Percentiles rank a stretch among this genome's conserved stretches.
phyloP scores from a whole-genome alignment of 2,888 invertebrate species.

The Limnephilus marmoratus region DNA sequence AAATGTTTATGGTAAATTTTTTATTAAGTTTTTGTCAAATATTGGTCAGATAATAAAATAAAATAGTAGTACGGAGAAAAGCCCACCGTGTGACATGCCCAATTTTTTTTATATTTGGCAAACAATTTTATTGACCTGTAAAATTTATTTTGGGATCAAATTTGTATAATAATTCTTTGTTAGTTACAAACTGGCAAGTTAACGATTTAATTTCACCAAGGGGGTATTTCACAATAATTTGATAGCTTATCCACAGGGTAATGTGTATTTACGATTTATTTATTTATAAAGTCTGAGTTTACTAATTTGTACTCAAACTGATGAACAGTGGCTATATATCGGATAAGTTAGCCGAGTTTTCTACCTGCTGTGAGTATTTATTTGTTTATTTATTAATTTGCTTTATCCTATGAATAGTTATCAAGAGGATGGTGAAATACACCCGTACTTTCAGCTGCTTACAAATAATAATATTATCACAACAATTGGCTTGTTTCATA shows the following conservation, averaged over 20 bases:
- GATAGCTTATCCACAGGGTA: too few relatives aligned
- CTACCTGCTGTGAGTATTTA: too few relatives aligned
- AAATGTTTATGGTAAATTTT: not conserved
- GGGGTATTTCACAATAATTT: too few relatives aligned
- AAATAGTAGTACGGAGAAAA: not conserved
- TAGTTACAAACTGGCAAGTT: not conserved
- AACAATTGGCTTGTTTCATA: not conserved
- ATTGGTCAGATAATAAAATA: not conserved
- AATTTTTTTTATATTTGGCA: not conserved
- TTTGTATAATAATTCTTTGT: not conserved
- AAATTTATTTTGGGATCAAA: not conserved
- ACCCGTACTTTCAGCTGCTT: not conserved
- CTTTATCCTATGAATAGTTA: too few relatives aligned
- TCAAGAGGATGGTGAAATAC: too few relatives aligned
- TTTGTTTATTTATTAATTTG: too few relatives aligned
- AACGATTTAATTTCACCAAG: not conserved
- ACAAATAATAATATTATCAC: not conserved
- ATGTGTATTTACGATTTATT: too few relatives aligned
- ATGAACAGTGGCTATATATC: too few relatives aligned
- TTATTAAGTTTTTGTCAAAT: not conserved
- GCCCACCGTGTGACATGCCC: not conserved
- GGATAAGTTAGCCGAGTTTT: too few relatives aligned
- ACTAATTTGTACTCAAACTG: too few relatives aligned
- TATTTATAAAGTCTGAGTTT: too few relatives aligned
- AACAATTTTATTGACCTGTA: not conserved